These are phyloP conservation scores for Melanerpes aurifrons DNA, from an alignment of 2,113 vertebrate genomes.

Conservation along the genomic window DNA sequence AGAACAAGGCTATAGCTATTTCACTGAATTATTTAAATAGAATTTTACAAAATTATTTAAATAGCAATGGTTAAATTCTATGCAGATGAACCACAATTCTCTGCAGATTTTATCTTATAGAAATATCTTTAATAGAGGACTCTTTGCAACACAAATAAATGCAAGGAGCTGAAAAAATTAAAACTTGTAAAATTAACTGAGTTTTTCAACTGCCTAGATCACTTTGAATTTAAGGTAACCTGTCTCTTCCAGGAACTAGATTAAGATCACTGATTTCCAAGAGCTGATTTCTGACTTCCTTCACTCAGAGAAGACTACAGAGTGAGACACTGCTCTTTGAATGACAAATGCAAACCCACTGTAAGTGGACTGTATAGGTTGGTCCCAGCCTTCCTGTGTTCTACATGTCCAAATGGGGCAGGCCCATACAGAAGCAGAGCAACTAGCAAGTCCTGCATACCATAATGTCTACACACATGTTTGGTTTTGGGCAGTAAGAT, in stretches of 20 bases:
- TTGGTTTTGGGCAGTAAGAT: not conserved
- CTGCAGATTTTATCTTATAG: not conserved
- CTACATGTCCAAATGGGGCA: not conserved
- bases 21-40: not conserved
- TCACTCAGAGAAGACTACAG: not conserved
- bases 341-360: not conserved
- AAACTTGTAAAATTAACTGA: not conserved
- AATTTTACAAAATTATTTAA: not conserved
- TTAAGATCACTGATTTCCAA: not conserved
- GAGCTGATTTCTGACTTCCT: not conserved
- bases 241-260: not conserved
- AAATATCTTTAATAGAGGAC: not conserved
- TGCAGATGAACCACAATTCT: not conserved
- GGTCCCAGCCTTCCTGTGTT: not conserved
- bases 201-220: not conserved
- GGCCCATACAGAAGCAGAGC: not conserved
- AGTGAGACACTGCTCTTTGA: not conserved
- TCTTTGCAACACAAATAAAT: slow-evolving; percentile 5
- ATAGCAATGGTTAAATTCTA: not conserved
- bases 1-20: not conserved
- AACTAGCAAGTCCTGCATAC: not conserved
- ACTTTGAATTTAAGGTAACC: not conserved
- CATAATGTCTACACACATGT: not conserved
- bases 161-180: not conserved
- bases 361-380: not conserved